A percentile compares a stretch with the other conserved stretches of the same genome.
These are phyloP conservation scores for Steinernema khuongi DNA, from an alignment of 1,140 invertebrate genomes.

Conservation along the genomic window DNA sequence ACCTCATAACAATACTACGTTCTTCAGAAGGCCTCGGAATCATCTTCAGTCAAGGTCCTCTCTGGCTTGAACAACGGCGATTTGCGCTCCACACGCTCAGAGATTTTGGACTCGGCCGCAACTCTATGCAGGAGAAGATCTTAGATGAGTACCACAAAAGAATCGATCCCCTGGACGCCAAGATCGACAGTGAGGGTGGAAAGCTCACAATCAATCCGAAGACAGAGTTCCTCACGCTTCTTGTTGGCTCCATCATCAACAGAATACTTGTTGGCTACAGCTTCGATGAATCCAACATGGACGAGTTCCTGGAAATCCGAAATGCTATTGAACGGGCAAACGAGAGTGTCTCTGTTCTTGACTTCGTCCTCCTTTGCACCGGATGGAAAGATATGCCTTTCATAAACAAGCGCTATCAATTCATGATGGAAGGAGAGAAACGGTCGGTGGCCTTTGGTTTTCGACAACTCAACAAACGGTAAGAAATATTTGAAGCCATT, in stretches of 20 bases:
- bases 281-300: constrained; percentile 1
- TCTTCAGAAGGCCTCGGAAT: constrained; percentile 48
- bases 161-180: neutral
- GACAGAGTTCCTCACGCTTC: neutral
- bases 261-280: neutral
- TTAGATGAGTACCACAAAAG: constrained; percentile 42
- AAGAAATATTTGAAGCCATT: too few relatives aligned
- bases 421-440: neutral
- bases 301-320: neutral
- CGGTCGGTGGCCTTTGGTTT: too few relatives aligned
- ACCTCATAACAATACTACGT: neutral
- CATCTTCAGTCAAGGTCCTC: constrained; percentile 52
- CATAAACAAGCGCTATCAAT: neutral
- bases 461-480: too few relatives aligned
- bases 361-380: neutral
- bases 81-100: constrained; percentile 71
- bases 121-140: constrained; percentile 62
- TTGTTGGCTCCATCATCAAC: neutral
- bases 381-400: neutral
- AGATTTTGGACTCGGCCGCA: constrained; percentile 71
- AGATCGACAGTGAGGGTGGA: neutral
- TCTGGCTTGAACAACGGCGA: constrained; percentile 76
- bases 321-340: neutral
- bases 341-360: neutral
- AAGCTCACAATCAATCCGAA: neutral